Evolutionary conservation across 2,888 invertebrate species (phyloP).

Genomic region (Drosophila birchii): DNA sequence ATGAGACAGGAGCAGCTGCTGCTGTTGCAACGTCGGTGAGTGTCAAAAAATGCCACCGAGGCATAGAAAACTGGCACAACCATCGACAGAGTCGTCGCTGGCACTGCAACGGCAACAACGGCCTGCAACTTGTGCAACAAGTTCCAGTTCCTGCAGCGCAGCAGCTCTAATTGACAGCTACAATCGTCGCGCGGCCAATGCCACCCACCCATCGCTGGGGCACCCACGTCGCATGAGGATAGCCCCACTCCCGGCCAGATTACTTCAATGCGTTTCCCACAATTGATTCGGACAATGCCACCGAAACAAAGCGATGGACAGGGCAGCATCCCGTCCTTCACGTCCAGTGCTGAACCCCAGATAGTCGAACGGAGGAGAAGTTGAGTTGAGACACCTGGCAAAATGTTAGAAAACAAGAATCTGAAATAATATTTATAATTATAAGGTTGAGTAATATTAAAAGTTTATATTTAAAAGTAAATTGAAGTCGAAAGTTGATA

Average conservation of each 20-base stretch:
- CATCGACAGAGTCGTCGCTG: conserved; percentile 49
- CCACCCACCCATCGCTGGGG: conserved; percentile 63
- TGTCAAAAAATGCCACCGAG: conserved; percentile 69
- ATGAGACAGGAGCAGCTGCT: conserved; percentile 18
- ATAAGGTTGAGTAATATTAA: neutral
- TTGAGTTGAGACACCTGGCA: conserved; percentile 17
- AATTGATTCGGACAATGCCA: conserved; percentile 76
- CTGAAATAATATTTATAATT: neutral
- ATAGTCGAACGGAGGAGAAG: conserved; percentile 32
- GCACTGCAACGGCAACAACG: conserved; percentile 44
- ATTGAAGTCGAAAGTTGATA: no score
- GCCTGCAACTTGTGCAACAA: conserved; percentile 65
- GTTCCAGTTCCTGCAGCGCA: conserved; percentile 66
- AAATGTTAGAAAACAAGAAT: conserved; percentile 8
- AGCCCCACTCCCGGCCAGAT: conserved; percentile 49
- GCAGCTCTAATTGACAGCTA: conserved; percentile 76
- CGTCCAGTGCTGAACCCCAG: conserved; percentile 1
- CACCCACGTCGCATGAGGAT: conserved; percentile 20
- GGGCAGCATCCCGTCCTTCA: conserved; percentile 8
- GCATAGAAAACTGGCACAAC: conserved; percentile 69
- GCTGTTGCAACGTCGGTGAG: conserved; percentile 52
- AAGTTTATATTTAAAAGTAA: neutral
- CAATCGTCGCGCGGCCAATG: conserved; percentile 73
- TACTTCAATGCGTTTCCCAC: conserved; percentile 77
- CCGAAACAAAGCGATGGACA: conserved; percentile 41